A percentile compares a stretch with the other conserved stretches of the same genome.
Conservation (phyloP, 2,888 invertebrate genomes). For the Nemoura dubitans region DNA sequence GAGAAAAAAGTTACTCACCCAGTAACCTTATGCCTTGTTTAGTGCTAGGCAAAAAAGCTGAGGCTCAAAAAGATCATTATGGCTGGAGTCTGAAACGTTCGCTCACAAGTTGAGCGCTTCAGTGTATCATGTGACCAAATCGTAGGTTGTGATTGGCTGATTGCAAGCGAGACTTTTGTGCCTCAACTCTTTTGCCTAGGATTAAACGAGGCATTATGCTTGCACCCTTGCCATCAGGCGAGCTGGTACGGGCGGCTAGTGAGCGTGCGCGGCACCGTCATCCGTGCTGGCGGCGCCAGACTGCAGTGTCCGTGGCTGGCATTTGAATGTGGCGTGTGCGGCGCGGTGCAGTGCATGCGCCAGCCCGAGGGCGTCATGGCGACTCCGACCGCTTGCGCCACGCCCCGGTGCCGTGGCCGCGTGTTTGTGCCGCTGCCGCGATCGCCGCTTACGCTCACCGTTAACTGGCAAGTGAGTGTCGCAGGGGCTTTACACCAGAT, state of each 20-base stretch:
- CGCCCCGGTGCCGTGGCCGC: slow-evolving; percentile 65
- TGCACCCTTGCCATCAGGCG: neutral
- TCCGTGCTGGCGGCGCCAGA: slow-evolving; percentile 78
- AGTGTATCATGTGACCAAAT: no score
- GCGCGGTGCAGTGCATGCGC: slow-evolving; percentile 70
- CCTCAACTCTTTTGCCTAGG: no score
- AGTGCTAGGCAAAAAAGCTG: no score
- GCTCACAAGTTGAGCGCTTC: no score
- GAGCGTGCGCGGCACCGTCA: slow-evolving; percentile 85
- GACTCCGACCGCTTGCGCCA: slow-evolving; percentile 67
- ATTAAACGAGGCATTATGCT: no score
- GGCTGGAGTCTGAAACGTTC: no score
- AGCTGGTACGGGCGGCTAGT: slow-evolving; percentile 70
- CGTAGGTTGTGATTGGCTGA: no score
- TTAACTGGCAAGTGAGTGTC: slow-evolving; percentile 67
- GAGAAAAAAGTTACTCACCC: no score
- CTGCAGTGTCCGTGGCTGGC: slow-evolving; percentile 79
- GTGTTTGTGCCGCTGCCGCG: slow-evolving; percentile 71
- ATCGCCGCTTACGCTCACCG: slow-evolving; percentile 76
- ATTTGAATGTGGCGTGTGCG: slow-evolving; percentile 78
- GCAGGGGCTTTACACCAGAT: no score
- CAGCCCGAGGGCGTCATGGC: slow-evolving; percentile 71
- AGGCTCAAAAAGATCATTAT: no score
- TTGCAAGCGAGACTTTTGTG: no score
- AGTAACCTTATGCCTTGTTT: no score